Conservation (phyloP, 2,888 invertebrate species). For the Tenodera sinensis region DNA sequence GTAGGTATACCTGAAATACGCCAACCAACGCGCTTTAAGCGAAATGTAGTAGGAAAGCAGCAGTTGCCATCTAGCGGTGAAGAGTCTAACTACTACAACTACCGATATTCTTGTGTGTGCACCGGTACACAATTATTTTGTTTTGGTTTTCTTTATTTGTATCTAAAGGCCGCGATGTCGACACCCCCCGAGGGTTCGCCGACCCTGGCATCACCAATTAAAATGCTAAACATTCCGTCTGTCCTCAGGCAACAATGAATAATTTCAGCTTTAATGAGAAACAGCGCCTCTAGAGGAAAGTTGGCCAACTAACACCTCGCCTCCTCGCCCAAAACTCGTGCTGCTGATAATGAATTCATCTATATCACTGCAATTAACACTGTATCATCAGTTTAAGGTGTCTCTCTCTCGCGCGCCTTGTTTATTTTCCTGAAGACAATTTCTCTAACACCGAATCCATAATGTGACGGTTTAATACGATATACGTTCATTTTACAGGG, state of each 20-base stretch:
- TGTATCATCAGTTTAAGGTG: background rate
- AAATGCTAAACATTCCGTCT: background rate
- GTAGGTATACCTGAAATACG: no score
- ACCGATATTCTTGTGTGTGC: background rate
- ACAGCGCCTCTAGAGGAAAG: background rate
- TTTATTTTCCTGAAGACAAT: background rate
- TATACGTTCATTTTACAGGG: no score
- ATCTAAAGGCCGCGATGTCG: background rate
- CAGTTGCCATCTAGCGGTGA: background rate
- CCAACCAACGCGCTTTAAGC: no score
- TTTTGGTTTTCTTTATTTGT: background rate
- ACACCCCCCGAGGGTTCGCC: background rate
- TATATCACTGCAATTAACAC: background rate
- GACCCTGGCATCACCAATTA: background rate
- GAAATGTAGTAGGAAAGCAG: background rate
- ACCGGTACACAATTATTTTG: background rate
- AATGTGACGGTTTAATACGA: no score
- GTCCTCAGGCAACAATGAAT: background rate
- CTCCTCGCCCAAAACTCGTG: background rate
- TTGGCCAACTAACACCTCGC: background rate
- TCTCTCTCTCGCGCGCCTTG: background rate
- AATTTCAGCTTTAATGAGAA: background rate
- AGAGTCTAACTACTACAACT: background rate
- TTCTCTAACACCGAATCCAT: no score
- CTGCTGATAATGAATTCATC: background rate